Conservation (phyloP, 2,113 vertebrate species). For the Elanoides forficatus region DNA sequence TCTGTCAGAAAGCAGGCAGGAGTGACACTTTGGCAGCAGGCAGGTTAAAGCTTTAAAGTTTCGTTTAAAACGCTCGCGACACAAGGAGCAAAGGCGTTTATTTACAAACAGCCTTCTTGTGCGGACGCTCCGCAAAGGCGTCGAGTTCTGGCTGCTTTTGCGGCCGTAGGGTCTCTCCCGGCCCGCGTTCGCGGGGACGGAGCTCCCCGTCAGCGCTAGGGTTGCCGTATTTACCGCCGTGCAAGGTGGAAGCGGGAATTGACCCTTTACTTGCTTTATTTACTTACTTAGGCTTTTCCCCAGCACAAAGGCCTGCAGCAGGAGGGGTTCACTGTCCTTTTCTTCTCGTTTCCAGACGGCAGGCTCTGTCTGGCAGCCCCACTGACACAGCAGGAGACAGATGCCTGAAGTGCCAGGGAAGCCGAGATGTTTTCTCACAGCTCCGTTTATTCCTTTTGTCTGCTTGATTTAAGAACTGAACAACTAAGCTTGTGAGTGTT, state of each 20-base stretch:
- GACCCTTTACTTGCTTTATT: background rate
- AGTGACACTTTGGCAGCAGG: background rate
- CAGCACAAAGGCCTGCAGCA: background rate
- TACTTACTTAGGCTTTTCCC: background rate
- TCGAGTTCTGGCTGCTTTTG: rapidly evolving
- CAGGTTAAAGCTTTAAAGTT: background rate
- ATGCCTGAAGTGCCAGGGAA: background rate
- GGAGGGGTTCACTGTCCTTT: background rate
- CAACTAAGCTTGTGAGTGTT: background rate
- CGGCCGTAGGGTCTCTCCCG: rapidly evolving
- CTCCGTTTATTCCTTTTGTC: background rate
- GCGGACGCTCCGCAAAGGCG: background rate
- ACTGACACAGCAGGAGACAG: background rate
- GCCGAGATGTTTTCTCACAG: background rate
- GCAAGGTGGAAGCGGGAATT: background rate
- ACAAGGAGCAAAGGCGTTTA: rapidly evolving
- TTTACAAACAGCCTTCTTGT: rapidly evolving
- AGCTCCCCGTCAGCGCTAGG: rapidly evolving
- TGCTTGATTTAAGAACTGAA: background rate
- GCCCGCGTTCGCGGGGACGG: background rate
- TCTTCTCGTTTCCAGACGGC: background rate
- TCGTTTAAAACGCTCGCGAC: rapidly evolving
- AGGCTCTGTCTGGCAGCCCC: background rate
- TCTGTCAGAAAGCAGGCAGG: no score
- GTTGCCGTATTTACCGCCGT: background rate